Evolutionary conservation across 2,888 invertebrate genomes (phyloP), one percentile per base, ranked within the genome.

Genomic region (Polyploca ridens): DNA sequence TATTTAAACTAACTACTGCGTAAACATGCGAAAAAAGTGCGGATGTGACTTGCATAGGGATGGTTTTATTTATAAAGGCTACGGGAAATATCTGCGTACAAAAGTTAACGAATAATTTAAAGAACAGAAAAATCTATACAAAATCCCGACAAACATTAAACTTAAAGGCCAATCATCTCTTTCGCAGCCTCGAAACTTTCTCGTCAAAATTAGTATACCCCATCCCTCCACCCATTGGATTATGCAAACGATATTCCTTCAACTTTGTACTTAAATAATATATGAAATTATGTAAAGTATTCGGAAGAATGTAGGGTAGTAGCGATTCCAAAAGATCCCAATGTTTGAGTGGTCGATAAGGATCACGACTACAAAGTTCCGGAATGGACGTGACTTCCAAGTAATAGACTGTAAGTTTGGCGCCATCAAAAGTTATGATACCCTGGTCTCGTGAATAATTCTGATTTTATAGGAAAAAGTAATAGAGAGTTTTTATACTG

Each of bases 231-330:
- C 38, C 8, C 38, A 3, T 71, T 70, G 72, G 78, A 84, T 86
- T 85, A 86, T 85, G 85, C 75, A 82, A 84, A 85, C 75, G 69
- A 72, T 66, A 71, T 66, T 63, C 73, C 65, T 63, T 65, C 67
- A 82, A 84, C 75, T 85, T 83, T 70, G 74, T 77, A 84, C 82
- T 84, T 86, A 83, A 84, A 85, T 83, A 85, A 85, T 86, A 85
- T 86, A 86, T 86, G 84, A 85, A 86, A 85, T 86, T 86, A 86
- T 86, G 86, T 75, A 85, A 85, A 86, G 80, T 76, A 46, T 46
- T 81, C 76, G 69, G 69, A 63, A 70, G 71, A 70, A 68, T 72
- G 71, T 73, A 72, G 73, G 64, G 62, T 71, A 70, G 73, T 67
- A 62, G 66, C 58, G 73, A 76, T 76, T 76, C 69, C 62, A 65